These are phyloP conservation scores for Endomychus coccineus DNA, from an alignment of 2,888 invertebrate genomes.

Conservation along the genomic window DNA sequence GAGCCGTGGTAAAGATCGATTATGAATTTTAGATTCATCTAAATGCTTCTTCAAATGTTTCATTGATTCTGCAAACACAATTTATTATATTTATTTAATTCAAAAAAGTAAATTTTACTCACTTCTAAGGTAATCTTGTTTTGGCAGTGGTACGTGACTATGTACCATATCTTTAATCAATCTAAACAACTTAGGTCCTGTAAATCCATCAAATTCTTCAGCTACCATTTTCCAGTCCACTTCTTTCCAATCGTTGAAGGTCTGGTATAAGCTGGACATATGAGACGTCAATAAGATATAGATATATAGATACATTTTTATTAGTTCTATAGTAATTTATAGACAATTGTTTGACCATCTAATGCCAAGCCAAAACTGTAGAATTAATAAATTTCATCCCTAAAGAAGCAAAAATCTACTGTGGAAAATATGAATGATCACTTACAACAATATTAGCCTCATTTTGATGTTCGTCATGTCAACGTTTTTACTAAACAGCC, in stretches of 20 bases:
- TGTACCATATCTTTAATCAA: slow-evolving; percentile 16
- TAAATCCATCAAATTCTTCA: slow-evolving; percentile 24
- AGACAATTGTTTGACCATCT: no score
- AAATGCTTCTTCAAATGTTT: no score
- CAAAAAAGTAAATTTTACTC: slow-evolving; percentile 4
- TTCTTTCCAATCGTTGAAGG: slow-evolving; percentile 22
- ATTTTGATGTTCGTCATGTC: slow-evolving; percentile 13
- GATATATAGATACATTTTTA: background rate
- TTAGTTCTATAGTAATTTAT: no score
- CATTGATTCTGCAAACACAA: no score
- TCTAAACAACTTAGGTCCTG: slow-evolving; percentile 19
- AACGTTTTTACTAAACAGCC: slow-evolving; percentile 20
- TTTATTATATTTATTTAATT: background rate
- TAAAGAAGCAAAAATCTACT: no score
- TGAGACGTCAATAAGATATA: background rate
- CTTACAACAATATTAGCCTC: slow-evolving; percentile 22
- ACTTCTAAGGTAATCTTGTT: slow-evolving; percentile 18
- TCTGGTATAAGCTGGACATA: slow-evolving; percentile 22
- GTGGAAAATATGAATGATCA: no score
- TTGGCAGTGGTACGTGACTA: slow-evolving; percentile 18
- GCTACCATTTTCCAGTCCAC: slow-evolving; percentile 26
- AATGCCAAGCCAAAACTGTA: no score
- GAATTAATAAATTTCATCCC: no score
- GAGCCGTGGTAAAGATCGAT: no score
- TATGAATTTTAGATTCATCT: no score